These are phyloP conservation scores for Oncopeltus fasciatus DNA, from an alignment of 1,140 invertebrate species.

Conservation along the genomic window DNA sequence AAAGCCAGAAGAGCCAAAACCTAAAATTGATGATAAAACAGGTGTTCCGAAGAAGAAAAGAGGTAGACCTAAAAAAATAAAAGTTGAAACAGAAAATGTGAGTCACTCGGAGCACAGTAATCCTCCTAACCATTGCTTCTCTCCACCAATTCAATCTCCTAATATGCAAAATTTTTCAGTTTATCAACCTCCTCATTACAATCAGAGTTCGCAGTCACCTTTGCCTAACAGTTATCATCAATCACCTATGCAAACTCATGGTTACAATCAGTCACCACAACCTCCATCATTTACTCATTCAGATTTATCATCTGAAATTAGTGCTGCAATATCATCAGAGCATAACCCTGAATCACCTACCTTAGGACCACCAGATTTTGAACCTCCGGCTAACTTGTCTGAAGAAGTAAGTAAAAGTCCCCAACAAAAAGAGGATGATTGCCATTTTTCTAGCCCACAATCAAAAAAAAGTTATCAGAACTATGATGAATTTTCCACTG, in stretches of 20 bases:
- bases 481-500: constrained; percentile 27
- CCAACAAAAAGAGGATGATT: constrained; percentile 29
- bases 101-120: constrained; percentile 24
- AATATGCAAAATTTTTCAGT: constrained; percentile 32
- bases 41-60: constrained; percentile 27
- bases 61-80: constrained; percentile 74
- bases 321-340: constrained; percentile 57
- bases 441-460: constrained; percentile 37
- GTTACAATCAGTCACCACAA: constrained; percentile 33
- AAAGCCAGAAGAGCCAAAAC: constrained; percentile 16
- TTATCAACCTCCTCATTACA: constrained; percentile 30
- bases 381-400: constrained; percentile 48
- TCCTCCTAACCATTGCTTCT: constrained; percentile 37
- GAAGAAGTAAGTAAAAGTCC: constrained; percentile 32
- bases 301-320: constrained; percentile 59
- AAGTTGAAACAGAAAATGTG: constrained; percentile 41
- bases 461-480: constrained; percentile 27
- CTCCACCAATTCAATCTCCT: constrained; percentile 37
- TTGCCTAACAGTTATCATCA: constrained; percentile 26
- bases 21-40: constrained; percentile 17
- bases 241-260: constrained; percentile 25
- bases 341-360: constrained; percentile 48
- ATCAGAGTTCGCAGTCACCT: constrained; percentile 26
- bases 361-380: constrained; percentile 56
- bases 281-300: constrained; percentile 52